Percentiles rank a stretch among this genome's conserved stretches.
phyloP scores from a whole-genome alignment of 2,888 invertebrate species.

The Cyrtodaria siliqua region DNA sequence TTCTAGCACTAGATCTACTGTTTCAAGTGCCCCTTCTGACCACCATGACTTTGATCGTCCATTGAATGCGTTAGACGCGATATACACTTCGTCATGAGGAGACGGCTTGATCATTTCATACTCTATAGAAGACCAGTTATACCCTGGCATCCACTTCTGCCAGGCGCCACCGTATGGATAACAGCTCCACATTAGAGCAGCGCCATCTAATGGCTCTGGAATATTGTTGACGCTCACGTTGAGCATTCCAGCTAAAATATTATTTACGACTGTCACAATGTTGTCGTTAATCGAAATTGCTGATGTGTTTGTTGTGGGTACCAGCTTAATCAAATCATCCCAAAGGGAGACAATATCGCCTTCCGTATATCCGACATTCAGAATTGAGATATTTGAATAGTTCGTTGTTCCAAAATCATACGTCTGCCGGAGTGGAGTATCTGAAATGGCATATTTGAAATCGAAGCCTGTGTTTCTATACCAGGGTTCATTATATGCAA shows the following conservation, averaged over 20 bases:
- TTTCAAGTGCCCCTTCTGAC: slow-evolving; percentile 9
- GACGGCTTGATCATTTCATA: slow-evolving; percentile 32
- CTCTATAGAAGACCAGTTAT: slow-evolving; percentile 40
- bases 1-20: background rate
- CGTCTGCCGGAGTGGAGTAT: slow-evolving; percentile 20
- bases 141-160: slow-evolving; percentile 53
- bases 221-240: slow-evolving; percentile 25
- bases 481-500: slow-evolving; percentile 15
- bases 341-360: background rate
- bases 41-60: background rate
- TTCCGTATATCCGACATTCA: slow-evolving; percentile 2
- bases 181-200: slow-evolving; percentile 43
- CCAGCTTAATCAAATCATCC: too few species aligned
- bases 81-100: slow-evolving; percentile 39
- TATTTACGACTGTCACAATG: too few species aligned
- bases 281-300: too few species aligned
- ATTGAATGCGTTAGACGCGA: slow-evolving; percentile 17
- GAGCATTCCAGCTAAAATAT: slow-evolving; percentile 29
- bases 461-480: background rate
- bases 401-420: slow-evolving; percentile 10
- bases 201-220: slow-evolving; percentile 31
- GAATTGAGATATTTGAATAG: background rate
- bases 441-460: slow-evolving; percentile 4
- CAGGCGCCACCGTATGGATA: slow-evolving; percentile 48
- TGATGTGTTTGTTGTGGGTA: too few species aligned